Conservation (phyloP, 2,113 vertebrate species). For the Peucedramus taeniatus region DNA sequence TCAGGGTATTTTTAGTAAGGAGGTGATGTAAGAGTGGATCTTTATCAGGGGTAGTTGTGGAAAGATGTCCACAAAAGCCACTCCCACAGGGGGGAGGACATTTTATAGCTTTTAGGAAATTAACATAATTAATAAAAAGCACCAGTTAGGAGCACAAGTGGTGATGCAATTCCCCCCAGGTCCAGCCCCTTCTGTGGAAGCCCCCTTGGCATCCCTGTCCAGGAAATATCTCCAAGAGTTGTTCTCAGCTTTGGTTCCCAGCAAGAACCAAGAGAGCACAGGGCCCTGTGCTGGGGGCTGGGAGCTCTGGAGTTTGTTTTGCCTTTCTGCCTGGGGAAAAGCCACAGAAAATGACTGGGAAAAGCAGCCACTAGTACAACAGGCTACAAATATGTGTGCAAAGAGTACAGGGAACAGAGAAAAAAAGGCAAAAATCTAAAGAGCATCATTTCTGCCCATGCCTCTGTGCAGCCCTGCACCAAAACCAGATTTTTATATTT, state of each 20-base stretch:
- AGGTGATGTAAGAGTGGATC: neutral
- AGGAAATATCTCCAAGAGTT: no score
- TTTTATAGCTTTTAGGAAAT: neutral
- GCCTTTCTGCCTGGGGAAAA: neutral
- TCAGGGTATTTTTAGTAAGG: fast-evolving
- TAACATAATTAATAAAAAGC: neutral
- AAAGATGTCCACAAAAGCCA: neutral
- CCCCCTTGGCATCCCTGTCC: neutral
- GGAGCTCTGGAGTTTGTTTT: neutral
- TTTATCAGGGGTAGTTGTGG: neutral
- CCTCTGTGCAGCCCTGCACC: neutral
- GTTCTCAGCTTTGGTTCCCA: neutral
- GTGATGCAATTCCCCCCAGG: neutral
- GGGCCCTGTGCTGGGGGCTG: no score
- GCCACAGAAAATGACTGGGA: neutral
- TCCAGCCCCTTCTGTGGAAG: neutral
- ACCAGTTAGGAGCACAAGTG: neutral
- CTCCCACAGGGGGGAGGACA: no score
- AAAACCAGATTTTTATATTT: neutral
- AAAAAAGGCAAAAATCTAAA: neutral
- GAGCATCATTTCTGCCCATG: fast-evolving
- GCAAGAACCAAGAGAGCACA: neutral
- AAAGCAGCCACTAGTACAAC: neutral
- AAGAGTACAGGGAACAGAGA: no score
- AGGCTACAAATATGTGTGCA: no score